Base-by-base conservation (phyloP, 1,140 invertebrate species). In the Scaptomyza hsui region DNA sequence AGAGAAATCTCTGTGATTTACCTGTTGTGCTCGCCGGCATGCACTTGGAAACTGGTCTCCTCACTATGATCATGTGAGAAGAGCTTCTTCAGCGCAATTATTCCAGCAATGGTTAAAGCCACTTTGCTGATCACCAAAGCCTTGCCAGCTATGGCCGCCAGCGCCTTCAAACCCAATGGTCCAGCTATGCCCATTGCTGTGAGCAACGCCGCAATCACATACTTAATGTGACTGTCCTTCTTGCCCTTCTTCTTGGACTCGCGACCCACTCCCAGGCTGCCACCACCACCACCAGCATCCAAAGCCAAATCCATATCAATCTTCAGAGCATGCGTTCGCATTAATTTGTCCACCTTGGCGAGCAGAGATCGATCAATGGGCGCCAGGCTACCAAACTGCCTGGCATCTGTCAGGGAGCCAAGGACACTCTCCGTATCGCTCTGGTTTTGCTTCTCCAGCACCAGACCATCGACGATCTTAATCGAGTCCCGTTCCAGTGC, bases 61-160 rank as follows among this genome's bases (percentile, higher is more conserved):
- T 93, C 93, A 49, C 93, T 89, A 42, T 92, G 90, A 68, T 94
- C 94, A 48, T 94, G 93, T 53, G 94, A 93, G 90, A 95, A 94
- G 61, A 95, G 92, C 85, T 95, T 95, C 91, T 95, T 95, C 21
- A 95, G 91, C 19, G 94, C 94, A 64, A 95, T 94, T 35, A 94
- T 94, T 37, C 94, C 94, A 47, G 94, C 94, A 62, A 95, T 94
- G 45, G 94, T 94, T 35, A 95, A 86, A 0, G 94, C 94, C 41
- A 94, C 93, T 79, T 95, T 95, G 89, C 94, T 94, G 64, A 94
- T 94, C 49, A 95, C 93, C 19, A 95, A 89, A 1, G 94, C 94
- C 90, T 95, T 94, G 16, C 94, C 94, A 13, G 94, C 94, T 56
- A 95, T 94, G 4, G 94, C 92, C 35, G 94, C 94, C 62, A 95